Evolutionary conservation across 1,140 invertebrate species (phyloP).

Genomic region (Lethocerus indicus): DNA sequence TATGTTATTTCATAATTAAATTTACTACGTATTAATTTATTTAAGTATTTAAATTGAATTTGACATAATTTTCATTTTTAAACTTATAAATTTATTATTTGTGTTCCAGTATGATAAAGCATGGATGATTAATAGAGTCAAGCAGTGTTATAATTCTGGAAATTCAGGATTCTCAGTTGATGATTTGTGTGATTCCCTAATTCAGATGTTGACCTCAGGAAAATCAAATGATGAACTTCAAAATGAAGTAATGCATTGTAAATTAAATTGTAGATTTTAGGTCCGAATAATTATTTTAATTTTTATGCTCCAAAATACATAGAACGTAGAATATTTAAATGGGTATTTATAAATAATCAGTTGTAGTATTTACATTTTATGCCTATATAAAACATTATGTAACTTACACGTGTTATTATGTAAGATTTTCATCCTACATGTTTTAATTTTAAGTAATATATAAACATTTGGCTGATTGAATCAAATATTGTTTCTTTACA

Average conservation of each 20-base stretch:
- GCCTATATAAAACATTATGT: background rate
- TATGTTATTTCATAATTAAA: background rate
- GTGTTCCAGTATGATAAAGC: conserved; percentile 34
- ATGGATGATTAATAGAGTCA: conserved; percentile 36
- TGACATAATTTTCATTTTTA: background rate
- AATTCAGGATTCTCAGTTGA: conserved; percentile 31
- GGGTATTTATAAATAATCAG: background rate
- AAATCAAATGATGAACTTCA: conserved; percentile 56
- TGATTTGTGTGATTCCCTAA: conserved; percentile 39
- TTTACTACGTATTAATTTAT: background rate
- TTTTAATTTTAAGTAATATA: background rate
- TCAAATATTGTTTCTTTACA: conserved; percentile 19
- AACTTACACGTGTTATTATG: background rate
- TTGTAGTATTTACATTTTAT: background rate
- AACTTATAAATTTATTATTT: conserved; percentile 17
- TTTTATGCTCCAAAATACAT: background rate
- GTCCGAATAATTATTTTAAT: background rate
- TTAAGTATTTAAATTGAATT: background rate
- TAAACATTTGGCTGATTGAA: background rate
- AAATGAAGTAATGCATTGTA: conserved; percentile 37
- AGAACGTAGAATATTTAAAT: background rate
- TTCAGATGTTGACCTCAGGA: conserved; percentile 39
- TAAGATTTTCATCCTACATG: background rate
- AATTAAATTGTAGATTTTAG: background rate
- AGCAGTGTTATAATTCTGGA: conserved; percentile 28